Conservation (phyloP, 2,113 vertebrate genomes). For the Aramus guarauna region DNA sequence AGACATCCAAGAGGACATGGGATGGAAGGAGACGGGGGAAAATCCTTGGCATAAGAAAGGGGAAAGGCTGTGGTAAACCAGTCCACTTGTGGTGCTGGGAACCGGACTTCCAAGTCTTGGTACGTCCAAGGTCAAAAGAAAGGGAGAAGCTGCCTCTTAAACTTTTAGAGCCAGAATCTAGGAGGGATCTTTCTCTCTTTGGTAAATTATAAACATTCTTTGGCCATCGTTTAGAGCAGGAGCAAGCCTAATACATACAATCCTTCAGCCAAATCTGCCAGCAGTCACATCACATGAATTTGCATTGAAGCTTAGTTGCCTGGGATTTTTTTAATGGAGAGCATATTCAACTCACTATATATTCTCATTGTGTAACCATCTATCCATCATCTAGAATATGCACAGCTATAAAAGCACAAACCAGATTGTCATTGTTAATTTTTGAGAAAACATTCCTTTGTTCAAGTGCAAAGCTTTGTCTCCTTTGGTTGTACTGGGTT, state of each 20-base stretch:
- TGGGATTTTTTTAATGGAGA: slow-evolving; percentile 38
- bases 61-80: not conserved
- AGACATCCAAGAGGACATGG: not conserved
- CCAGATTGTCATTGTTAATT: slow-evolving; percentile 45
- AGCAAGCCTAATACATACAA: not conserved
- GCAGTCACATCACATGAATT: slow-evolving; percentile 12
- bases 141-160: not conserved
- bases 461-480: slow-evolving; percentile 55
- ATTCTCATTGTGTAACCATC: slow-evolving; percentile 47
- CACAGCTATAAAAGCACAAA: slow-evolving; percentile 52
- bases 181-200: not conserved
- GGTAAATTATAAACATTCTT: not conserved
- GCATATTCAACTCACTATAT: slow-evolving; percentile 21
- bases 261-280: slow-evolving; percentile 20
- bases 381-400: slow-evolving; percentile 56
- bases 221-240: not conserved
- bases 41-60: not conserved
- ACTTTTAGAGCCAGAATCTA: not conserved
- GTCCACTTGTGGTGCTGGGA: not conserved
- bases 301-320: not conserved
- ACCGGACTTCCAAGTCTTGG: not conserved
- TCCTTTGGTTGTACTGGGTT: slow-evolving; percentile 48
- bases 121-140: not conserved
- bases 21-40: not conserved
- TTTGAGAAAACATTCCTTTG: slow-evolving; percentile 56